Evolutionary conservation across 2,797 vertebrate species (phyloP).

Genomic region (Myioborus melanocephalus): DNA sequence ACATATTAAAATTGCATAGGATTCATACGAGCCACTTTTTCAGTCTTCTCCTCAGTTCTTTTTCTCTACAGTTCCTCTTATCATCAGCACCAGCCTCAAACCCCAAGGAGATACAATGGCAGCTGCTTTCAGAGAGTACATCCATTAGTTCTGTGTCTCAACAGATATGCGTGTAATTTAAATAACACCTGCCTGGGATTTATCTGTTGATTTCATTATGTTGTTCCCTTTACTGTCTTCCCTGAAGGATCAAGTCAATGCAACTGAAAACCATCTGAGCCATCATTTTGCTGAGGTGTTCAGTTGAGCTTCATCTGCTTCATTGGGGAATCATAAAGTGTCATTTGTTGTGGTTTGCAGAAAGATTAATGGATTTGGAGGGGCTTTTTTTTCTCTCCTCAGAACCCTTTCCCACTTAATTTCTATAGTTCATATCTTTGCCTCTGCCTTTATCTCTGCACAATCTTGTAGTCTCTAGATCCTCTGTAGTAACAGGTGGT

Average conservation of each 20-base stretch:
- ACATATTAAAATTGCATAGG: not conserved
- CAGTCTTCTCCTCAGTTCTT: not conserved
- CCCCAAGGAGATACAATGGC: not conserved
- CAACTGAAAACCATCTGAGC: not conserved
- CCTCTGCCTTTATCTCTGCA: not conserved
- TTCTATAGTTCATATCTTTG: not conserved
- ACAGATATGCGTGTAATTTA: not conserved
- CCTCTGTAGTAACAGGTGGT: not conserved
- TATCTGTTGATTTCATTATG: not conserved
- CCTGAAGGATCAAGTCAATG: not conserved
- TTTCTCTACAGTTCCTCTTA: not conserved
- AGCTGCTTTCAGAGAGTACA: not conserved
- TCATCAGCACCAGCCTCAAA: not conserved
- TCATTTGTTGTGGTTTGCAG: not conserved
- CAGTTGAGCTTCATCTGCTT: not conserved
- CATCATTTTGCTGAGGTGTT: not conserved
- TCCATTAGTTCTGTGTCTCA: not conserved
- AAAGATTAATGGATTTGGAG: not conserved
- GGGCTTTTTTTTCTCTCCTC: not conserved
- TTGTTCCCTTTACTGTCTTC: not conserved
- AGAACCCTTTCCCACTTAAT: not conserved
- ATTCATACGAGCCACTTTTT: not conserved
- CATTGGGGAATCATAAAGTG: not conserved
- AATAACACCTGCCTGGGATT: not conserved
- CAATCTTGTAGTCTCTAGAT: not conserved